phyloP scores from a whole-genome alignment of 2,797 vertebrate genomes.

The Myotis planiceps region DNA sequence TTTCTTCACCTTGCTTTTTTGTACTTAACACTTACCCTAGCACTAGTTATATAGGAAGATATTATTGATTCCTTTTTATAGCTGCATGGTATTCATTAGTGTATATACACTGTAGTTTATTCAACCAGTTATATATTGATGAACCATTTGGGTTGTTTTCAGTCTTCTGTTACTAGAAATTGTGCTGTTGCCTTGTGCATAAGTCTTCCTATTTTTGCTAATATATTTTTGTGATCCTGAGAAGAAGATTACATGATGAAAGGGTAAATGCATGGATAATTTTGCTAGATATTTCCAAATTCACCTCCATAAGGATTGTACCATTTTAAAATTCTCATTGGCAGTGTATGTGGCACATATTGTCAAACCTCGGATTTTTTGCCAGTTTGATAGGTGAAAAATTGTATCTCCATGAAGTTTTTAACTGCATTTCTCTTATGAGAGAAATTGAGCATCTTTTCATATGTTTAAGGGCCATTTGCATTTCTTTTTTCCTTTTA shows the following conservation, averaged over 20 bases:
- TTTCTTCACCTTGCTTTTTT: conserved; percentile 27
- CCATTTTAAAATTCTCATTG: not conserved
- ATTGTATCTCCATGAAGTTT: conserved; percentile 43
- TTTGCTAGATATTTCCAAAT: conserved; percentile 6
- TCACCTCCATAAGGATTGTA: not conserved
- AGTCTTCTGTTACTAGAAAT: not conserved
- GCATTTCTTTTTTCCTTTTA: conserved; percentile 40
- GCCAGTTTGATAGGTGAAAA: conserved; percentile 45
- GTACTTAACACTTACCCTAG: not conserved
- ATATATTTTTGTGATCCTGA: not conserved
- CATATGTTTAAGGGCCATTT: conserved; percentile 59
- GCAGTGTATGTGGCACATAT: not conserved
- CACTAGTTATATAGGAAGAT: not conserved
- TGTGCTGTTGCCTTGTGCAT: not conserved
- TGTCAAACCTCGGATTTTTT: not conserved
- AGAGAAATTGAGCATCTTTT: conserved; percentile 62
- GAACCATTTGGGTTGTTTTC: not conserved
- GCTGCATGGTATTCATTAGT: not conserved
- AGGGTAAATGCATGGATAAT: not conserved
- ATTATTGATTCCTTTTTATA: conserved; percentile 27
- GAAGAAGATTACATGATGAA: not conserved
- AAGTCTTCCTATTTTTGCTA: conserved; percentile 20
- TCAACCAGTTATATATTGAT: not conserved
- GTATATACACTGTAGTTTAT: not conserved
- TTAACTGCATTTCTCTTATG: conserved; percentile 58